phyloP scores from a whole-genome alignment of 2,888 invertebrate genomes.

The Watsonalla binaria region DNA sequence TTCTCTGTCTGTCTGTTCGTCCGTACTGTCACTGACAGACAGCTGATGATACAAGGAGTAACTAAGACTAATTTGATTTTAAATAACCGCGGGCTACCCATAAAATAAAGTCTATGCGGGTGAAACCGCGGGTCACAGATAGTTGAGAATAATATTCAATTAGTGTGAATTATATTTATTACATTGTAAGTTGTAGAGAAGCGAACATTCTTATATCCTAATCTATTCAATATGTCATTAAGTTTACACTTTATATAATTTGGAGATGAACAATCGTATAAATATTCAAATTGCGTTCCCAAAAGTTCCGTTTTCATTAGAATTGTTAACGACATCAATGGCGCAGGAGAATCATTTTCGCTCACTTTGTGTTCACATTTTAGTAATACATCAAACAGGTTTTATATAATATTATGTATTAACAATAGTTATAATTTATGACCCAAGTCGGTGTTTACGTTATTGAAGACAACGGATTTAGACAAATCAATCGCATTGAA shows the following conservation, averaged over 20 bases:
- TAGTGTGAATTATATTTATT: no score
- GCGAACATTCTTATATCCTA: neutral
- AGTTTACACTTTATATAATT: neutral
- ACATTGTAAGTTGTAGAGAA: no score
- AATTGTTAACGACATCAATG: constrained; percentile 26
- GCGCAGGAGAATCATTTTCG: neutral
- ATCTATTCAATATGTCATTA: neutral
- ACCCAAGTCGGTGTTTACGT: constrained; percentile 25
- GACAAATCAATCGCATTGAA: no score
- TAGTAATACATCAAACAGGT: constrained; percentile 22
- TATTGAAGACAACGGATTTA: constrained; percentile 10
- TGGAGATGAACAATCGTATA: neutral
- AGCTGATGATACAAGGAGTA: no score
- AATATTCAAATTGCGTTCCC: constrained; percentile 9
- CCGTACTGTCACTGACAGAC: no score
- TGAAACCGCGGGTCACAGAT: no score
- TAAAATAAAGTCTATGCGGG: no score
- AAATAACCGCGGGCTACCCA: no score
- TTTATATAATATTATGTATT: constrained; percentile 19
- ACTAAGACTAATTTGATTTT: no score
- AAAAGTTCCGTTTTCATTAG: constrained; percentile 30
- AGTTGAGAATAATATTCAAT: no score
- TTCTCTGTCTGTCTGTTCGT: no score
- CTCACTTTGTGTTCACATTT: neutral
- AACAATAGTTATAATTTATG: constrained; percentile 27